Evolutionary conservation across 2,113 vertebrate genomes (phyloP), one percentile per base, ranked within the genome.

Genomic region (Gavia stellata): DNA sequence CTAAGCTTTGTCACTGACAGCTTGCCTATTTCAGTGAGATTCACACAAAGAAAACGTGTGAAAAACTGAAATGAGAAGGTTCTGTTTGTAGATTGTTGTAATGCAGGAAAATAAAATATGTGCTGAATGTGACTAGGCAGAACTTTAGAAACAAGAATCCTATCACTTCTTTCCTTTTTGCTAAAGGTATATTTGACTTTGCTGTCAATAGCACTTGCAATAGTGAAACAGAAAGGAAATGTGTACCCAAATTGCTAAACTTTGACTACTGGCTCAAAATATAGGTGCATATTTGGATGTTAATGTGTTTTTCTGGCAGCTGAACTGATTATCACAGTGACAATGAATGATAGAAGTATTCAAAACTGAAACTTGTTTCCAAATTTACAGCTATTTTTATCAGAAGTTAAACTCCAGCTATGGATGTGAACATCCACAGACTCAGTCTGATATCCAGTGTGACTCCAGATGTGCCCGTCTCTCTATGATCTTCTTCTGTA

Each of bases 61-160:
- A 95, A 94, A 94, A 96, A 92, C 66, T 73, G 77, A 94, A 95
- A 94, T 87, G 73, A 95, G 86, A 95, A 91, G 61, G 62, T 89
- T 82, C 73, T 95, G 65, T 97, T 94, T 84, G 73, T 84, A 89
- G 77, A 81, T 82, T 65, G 49, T 82, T 92, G 53, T 62, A 91
- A 94, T 29, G 36, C 49, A 92, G 84, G 55, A 95, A 96, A 92
- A 95, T 92, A 94, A 90, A 95, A 79, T 55, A 78, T 74, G 40
- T 94, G 88, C 80, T 89, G 91, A 94, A 94, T 85, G 53, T 70
- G 86, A 95, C 77, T 85, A 86, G 62, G 73, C n/a, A 97, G 86
- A 93, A 91, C 82, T 86, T 91, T 49, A 92, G 86, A 92, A 89
- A 91, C 61, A 85, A 85, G 73, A 95, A 79, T 66, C 40, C 56